phyloP scores from a whole-genome alignment of 2,888 invertebrate genomes.

The Pollenia angustigena region DNA sequence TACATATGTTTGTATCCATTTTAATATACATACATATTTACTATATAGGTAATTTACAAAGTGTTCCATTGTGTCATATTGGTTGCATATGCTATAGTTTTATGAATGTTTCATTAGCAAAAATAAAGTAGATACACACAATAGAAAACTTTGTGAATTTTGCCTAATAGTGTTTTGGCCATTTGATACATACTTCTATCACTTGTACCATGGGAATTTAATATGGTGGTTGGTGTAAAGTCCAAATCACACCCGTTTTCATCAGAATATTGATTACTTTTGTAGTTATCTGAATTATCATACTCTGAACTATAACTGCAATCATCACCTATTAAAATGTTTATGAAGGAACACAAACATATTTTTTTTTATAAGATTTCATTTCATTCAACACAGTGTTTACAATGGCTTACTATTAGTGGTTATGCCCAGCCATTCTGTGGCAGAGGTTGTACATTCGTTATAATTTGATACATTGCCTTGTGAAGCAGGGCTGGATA shows the following conservation, averaged over 20 bases:
- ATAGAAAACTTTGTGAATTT: too few relatives aligned
- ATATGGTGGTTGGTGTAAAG: constrained; percentile 89
- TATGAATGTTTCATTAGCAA: too few relatives aligned
- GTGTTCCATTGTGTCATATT: too few relatives aligned
- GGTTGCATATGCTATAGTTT: too few relatives aligned
- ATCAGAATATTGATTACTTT: constrained; percentile 85
- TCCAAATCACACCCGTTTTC: constrained; percentile 86
- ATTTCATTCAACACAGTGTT: not conserved
- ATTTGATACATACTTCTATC: constrained; percentile 88
- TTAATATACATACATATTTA: not conserved
- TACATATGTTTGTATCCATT: too few relatives aligned
- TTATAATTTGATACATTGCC: constrained; percentile 83
- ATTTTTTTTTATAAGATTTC: not conserved
- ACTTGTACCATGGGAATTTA: constrained; percentile 89
- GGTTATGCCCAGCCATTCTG: constrained; percentile 95
- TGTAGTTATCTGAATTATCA: constrained; percentile 87
- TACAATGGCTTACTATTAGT: constrained; percentile 88
- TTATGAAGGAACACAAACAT: not conserved
- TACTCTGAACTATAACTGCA: constrained; percentile 93
- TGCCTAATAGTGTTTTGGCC: too few relatives aligned
- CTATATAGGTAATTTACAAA: not conserved
- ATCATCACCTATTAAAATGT: constrained; percentile 73
- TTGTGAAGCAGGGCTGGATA: constrained; percentile 86
- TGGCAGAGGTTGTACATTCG: constrained; percentile 87
- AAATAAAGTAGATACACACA: too few relatives aligned